Conservation (phyloP, 2,113 vertebrate genomes). For the Bufo bufo region DNA sequence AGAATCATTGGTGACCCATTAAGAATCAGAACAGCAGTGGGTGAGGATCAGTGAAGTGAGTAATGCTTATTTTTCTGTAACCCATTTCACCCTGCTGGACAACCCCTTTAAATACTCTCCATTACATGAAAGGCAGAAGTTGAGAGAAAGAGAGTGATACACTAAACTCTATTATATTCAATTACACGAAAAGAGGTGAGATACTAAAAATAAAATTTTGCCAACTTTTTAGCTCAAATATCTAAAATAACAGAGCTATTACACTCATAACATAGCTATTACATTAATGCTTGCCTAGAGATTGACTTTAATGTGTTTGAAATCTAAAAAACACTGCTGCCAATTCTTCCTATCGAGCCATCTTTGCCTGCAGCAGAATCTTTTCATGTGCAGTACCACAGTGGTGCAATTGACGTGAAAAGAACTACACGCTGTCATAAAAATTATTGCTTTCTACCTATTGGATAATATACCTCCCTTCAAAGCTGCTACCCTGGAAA, state of each 20-base stretch:
- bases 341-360: background rate
- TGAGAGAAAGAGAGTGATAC: too few relatives aligned
- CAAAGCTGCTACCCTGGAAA: background rate
- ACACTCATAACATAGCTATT: background rate
- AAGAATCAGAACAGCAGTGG: too few relatives aligned
- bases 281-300: constrained; percentile 1
- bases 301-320: background rate
- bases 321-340: background rate
- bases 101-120: too few relatives aligned
- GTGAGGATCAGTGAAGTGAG: too few relatives aligned
- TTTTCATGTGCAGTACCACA: background rate
- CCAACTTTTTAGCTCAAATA: background rate
- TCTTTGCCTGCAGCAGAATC: background rate
- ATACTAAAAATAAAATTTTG: background rate
- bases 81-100: too few relatives aligned
- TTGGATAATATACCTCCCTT: background rate
- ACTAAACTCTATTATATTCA: background rate
- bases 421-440: background rate
- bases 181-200: background rate
- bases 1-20: too few relatives aligned
- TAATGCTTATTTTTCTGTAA: too few relatives aligned
- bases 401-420: constrained; percentile 3
- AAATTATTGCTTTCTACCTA: background rate
- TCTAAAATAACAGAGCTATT: background rate
- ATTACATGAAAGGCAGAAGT: too few relatives aligned